A percentile compares a stretch with the other conserved stretches of the same genome.
phyloP scores from a whole-genome alignment of 2,797 vertebrate genomes.

The Pantherophis vulpinus region DNA sequence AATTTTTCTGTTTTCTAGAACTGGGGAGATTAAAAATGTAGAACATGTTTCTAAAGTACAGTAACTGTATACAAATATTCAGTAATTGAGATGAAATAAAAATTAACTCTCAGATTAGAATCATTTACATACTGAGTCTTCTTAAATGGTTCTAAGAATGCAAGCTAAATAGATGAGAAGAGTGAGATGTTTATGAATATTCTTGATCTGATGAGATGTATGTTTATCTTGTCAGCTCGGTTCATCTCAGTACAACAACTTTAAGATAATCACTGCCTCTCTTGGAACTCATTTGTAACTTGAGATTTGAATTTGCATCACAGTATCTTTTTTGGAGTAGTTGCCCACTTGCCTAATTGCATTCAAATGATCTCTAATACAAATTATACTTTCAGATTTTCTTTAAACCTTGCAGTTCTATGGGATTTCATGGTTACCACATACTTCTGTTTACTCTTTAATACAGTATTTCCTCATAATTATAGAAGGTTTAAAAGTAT shows the following conservation, averaged over 20 bases:
- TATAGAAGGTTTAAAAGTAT: background rate
- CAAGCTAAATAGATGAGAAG: slow-evolving; percentile 38
- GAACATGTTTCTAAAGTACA: background rate
- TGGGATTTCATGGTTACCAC: background rate
- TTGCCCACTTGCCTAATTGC: slow-evolving; percentile 45
- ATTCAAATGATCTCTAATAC: slow-evolving; percentile 56
- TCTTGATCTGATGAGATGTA: slow-evolving; percentile 27
- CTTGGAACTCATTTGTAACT: slow-evolving; percentile 5
- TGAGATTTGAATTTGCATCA: slow-evolving; percentile 41
- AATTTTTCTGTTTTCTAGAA: background rate
- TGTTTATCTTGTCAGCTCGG: slow-evolving; percentile 28
- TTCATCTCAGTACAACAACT: slow-evolving; percentile 30
- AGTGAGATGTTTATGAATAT: slow-evolving; percentile 43
- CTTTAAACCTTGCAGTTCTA: slow-evolving; percentile 37
- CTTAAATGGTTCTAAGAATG: slow-evolving; percentile 28
- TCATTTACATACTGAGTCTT: slow-evolving; percentile 48
- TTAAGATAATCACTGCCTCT: slow-evolving; percentile 22
- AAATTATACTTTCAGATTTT: slow-evolving; percentile 61
- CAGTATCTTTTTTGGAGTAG: slow-evolving; percentile 35
- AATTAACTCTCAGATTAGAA: slow-evolving; percentile 50
- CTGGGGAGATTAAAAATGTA: slow-evolving; percentile 34
- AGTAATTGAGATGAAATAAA: slow-evolving; percentile 40
- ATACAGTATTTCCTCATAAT: background rate
- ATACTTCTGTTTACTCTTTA: background rate
- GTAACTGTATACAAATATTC: slow-evolving; percentile 49